Conservation (phyloP, 2,797 vertebrate genomes). For the Gallinago stenura region DNA sequence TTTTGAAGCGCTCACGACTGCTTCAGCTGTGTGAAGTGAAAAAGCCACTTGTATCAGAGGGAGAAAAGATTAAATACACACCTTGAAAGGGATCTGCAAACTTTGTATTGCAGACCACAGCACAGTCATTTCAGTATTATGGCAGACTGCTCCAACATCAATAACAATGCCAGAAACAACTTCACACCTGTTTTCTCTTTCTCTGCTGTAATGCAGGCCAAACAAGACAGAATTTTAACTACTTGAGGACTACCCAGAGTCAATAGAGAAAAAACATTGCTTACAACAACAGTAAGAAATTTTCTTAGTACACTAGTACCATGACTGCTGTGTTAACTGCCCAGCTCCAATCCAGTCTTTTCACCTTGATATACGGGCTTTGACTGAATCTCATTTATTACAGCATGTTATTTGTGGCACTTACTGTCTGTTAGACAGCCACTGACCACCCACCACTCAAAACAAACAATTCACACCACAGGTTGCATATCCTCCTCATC, state of each 20-base stretch:
- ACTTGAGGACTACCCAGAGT: not conserved
- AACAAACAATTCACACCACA: not conserved
- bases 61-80: not conserved
- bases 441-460: too few relatives aligned
- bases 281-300: not conserved
- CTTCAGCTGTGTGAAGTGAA: not conserved
- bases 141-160: not conserved
- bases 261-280: too few relatives aligned
- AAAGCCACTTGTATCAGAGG: not conserved
- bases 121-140: fast-evolving
- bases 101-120: not conserved
- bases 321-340: not conserved
- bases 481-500: not conserved
- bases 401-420: fast-evolving
- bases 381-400: not conserved
- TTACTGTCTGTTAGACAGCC: fast-evolving
- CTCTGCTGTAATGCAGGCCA: not conserved
- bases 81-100: not conserved
- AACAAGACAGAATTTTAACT: not conserved
- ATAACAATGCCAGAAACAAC: not conserved
- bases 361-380: too few relatives aligned
- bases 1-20: not conserved
- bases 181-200: not conserved
- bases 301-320: not conserved
- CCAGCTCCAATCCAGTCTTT: not conserved